A percentile compares a stretch with the other conserved stretches of the same genome.
Evolutionary conservation across 2,888 invertebrate genomes (phyloP).

Genomic region (Ormyrus rosae): DNA sequence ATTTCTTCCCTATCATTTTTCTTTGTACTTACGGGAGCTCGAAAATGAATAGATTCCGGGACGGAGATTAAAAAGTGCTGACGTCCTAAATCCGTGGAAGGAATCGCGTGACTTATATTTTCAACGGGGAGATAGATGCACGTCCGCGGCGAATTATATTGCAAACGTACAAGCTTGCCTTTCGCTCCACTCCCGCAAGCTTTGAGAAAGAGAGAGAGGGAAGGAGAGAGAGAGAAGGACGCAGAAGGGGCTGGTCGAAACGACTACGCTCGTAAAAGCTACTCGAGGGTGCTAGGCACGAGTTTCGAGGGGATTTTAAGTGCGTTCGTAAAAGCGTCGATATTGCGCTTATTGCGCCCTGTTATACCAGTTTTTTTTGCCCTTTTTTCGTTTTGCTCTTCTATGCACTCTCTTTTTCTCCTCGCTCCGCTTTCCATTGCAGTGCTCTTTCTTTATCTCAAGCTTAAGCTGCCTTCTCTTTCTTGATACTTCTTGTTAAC

Average conservation of each 20-base stretch:
- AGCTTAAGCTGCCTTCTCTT: neutral
- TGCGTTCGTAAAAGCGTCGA: constrained; percentile 48
- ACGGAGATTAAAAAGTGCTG: constrained; percentile 41
- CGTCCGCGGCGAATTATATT: constrained; percentile 29
- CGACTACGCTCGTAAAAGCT: constrained; percentile 48
- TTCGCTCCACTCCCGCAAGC: neutral
- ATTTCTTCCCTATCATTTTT: neutral
- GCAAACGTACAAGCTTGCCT: constrained; percentile 26
- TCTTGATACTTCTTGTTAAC: neutral
- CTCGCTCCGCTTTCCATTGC: neutral
- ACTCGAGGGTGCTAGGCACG: constrained; percentile 40
- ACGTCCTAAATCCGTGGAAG: constrained; percentile 22
- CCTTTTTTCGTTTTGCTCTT: neutral
- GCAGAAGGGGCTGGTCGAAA: neutral
- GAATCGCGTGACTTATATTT: constrained; percentile 12
- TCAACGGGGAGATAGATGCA: constrained; percentile 15
- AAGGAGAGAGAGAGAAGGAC: neutral
- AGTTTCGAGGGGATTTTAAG: constrained; percentile 48
- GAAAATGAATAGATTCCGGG: constrained; percentile 39
- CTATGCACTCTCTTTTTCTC: neutral
- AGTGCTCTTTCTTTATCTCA: neutral
- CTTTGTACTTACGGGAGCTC: neutral
- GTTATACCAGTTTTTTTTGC: constrained; percentile 34
- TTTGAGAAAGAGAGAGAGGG: neutral
- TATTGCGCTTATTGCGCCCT: constrained; percentile 47